Percentiles rank a stretch among this genome's conserved stretches.
Evolutionary conservation across 2,888 invertebrate species (phyloP).

Genomic region (Campopleginae sp.): DNA sequence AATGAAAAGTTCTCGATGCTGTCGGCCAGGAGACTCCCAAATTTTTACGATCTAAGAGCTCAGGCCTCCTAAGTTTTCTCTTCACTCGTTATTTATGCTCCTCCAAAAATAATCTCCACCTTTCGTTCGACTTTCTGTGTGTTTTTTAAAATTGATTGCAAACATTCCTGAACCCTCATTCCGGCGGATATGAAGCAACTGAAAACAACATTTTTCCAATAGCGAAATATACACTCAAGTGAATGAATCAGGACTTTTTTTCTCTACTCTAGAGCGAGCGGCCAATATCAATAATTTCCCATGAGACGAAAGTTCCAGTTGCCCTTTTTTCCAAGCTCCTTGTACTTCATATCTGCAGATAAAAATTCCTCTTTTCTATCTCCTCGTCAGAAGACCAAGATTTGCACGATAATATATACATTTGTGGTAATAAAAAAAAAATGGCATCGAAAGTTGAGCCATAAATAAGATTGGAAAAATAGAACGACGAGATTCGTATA

Average conservation of each 20-base stretch:
- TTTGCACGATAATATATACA: neutral
- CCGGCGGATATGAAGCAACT: neutral
- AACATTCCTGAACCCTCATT: neutral
- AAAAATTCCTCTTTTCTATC: neutral
- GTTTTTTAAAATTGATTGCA: neutral
- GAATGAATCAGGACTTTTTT: neutral
- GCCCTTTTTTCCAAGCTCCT: constrained; percentile 17
- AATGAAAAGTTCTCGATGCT: neutral
- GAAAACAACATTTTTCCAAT: neutral
- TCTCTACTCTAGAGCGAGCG: constrained; percentile 13
- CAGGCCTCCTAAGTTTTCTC: no score
- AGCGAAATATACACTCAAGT: neutral
- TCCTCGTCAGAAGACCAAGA: neutral
- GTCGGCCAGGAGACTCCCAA: neutral
- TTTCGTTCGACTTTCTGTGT: neutral
- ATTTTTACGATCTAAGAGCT: no score
- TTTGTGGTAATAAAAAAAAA: neutral
- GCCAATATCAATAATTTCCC: constrained; percentile 43
- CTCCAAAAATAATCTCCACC: no score
- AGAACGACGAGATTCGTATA: neutral
- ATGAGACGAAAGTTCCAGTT: constrained; percentile 18
- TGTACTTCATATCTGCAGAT: constrained; percentile 12
- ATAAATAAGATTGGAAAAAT: neutral
- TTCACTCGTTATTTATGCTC: no score
- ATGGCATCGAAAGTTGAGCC: neutral